A percentile compares a stretch with the other conserved stretches of the same genome.
These are phyloP conservation scores for Coenonympha glycerion DNA, from an alignment of 2,888 invertebrate species.

Conservation along the genomic window DNA sequence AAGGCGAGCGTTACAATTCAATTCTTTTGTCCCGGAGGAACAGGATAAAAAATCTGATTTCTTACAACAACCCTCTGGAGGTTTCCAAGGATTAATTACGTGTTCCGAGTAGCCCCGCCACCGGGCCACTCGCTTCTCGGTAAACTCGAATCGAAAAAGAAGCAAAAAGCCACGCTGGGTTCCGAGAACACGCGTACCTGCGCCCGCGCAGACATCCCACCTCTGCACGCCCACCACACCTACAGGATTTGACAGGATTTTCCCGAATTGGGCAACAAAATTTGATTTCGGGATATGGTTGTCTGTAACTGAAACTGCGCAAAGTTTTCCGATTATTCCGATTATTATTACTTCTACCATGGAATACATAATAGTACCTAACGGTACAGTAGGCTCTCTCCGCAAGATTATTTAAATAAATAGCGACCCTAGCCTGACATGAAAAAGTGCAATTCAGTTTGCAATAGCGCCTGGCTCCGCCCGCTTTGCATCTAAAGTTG, in stretches of 20 bases:
- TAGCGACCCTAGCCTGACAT: too few species aligned
- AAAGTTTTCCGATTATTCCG: too few species aligned
- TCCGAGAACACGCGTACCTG: constrained; percentile 73
- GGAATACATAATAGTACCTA: too few species aligned
- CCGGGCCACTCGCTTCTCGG: constrained; percentile 72
- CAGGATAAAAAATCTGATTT: constrained; percentile 47
- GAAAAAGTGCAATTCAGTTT: too few species aligned
- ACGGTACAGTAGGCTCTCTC: too few species aligned
- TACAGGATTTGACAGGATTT: background rate
- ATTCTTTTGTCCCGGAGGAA: constrained; percentile 42
- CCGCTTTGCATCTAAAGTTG: too few species aligned
- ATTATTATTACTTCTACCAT: too few species aligned
- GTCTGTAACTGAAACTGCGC: too few species aligned
- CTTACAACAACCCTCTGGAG: constrained; percentile 72
- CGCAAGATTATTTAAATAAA: too few species aligned
- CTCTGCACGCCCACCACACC: constrained; percentile 42
- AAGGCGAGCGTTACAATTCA: constrained; percentile 41
- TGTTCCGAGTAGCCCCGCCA: constrained; percentile 73
- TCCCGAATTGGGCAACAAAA: background rate
- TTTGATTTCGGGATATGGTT: background rate
- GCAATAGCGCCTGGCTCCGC: too few species aligned
- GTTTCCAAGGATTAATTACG: constrained; percentile 76
- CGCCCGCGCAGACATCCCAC: constrained; percentile 60
- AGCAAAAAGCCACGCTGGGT: constrained; percentile 69
- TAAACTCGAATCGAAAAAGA: constrained; percentile 74